Conservation (phyloP, 1,140 invertebrate genomes). For the Nixonia krombeini region DNA sequence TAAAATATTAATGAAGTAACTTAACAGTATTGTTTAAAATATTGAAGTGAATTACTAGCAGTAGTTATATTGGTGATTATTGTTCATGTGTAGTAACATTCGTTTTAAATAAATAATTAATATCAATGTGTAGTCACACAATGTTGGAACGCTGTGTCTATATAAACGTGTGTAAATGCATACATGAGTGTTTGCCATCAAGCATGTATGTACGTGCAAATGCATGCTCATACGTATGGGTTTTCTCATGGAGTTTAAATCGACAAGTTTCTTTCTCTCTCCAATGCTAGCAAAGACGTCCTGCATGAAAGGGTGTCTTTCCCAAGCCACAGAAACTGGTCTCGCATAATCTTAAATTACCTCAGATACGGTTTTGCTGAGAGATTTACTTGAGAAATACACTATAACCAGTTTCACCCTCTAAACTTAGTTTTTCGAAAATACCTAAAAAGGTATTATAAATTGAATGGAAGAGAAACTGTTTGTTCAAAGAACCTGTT, state of each 20-base stretch:
- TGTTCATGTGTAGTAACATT: no score
- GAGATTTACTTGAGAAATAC: not conserved
- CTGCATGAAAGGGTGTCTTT: constrained; percentile 6
- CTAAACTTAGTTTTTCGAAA: not conserved
- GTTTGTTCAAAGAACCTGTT: not conserved
- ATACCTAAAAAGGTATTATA: not conserved
- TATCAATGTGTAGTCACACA: no score
- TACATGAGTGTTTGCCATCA: no score
- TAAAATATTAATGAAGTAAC: no score
- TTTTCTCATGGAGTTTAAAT: constrained; percentile 1
- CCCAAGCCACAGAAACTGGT: constrained; percentile 4
- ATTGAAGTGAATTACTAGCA: no score
- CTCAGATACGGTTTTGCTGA: not conserved
- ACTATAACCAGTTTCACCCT: not conserved
- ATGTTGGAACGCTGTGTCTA: no score
- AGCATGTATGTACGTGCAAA: no score
- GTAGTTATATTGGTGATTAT: no score
- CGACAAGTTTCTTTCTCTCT: not conserved
- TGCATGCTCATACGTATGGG: not conserved
- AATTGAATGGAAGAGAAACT: not conserved
- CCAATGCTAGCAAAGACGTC: constrained; percentile 2
- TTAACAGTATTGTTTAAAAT: no score
- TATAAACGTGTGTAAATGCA: no score
- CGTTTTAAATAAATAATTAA: no score
- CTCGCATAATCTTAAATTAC: constrained; percentile 4